Conservation (phyloP, 2,113 vertebrate genomes). For the Oreocharis arfaki region DNA sequence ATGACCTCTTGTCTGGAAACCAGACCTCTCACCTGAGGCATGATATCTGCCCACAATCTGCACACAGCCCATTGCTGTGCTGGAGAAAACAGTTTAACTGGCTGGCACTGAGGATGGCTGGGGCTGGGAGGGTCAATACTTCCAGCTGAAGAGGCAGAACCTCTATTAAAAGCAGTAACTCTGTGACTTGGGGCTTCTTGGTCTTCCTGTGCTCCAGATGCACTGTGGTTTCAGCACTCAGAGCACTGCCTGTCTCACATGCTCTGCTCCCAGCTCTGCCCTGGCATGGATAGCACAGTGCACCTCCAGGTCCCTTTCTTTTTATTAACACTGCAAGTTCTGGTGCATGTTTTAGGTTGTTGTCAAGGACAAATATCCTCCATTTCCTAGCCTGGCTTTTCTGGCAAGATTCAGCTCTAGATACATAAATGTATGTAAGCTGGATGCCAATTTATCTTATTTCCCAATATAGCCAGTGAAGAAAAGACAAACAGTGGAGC, state of each 20-base stretch:
- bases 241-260: accelerated
- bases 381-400: neutral
- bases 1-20: neutral
- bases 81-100: neutral
- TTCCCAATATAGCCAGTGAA: neutral
- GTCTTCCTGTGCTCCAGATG: neutral
- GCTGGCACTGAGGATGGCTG: neutral
- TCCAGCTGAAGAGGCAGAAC: neutral
- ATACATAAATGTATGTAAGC: neutral
- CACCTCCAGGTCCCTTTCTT: neutral
- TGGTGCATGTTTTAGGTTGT: neutral
- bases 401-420: neutral
- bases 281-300: neutral
- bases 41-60: neutral
- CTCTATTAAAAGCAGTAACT: neutral
- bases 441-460: neutral
- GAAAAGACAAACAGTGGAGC: neutral
- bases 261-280: neutral
- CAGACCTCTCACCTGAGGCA: neutral
- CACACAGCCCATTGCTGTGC: neutral
- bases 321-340: neutral
- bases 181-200: neutral
- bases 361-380: neutral
- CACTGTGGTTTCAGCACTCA: neutral
- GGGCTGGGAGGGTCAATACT: neutral